phyloP scores from a whole-genome alignment of 2,797 vertebrate species.

The Antennarius maculatus region DNA sequence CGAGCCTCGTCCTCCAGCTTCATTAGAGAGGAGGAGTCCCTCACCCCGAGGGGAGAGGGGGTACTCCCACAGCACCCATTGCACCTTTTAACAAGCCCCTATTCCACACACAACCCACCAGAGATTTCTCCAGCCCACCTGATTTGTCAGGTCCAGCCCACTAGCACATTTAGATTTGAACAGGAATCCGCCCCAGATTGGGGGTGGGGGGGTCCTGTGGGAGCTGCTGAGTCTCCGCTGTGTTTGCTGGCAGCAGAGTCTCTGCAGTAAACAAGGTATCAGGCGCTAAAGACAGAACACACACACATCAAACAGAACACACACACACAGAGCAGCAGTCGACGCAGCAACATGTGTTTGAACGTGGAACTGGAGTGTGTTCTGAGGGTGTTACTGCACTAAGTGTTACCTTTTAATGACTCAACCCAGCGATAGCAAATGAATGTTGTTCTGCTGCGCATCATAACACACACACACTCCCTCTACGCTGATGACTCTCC shows the following conservation, averaged over 20 bases:
- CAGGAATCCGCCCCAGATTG: constrained; percentile 70
- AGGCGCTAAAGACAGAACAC: constrained; percentile 29
- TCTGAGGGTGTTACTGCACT: neutral
- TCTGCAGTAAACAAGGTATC: constrained; percentile 59
- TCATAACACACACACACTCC: neutral
- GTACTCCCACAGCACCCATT: constrained; percentile 75
- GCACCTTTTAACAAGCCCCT: constrained; percentile 82
- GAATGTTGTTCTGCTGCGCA: neutral
- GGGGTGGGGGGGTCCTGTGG: constrained; percentile 45
- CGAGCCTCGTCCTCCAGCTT: constrained; percentile 79
- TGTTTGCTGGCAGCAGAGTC: constrained; percentile 50
- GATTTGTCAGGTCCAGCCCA: constrained; percentile 75
- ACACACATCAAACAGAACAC: neutral
- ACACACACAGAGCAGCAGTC: constrained; percentile 9
- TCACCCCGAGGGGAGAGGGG: constrained; percentile 66
- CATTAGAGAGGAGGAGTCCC: constrained; percentile 79
- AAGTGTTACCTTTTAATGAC: constrained; percentile 21
- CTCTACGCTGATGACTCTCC: constrained; percentile 17
- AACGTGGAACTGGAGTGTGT: neutral
- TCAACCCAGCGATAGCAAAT: constrained; percentile 11
- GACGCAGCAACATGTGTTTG: constrained; percentile 10
- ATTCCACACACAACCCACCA: constrained; percentile 69
- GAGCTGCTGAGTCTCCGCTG: constrained; percentile 51
- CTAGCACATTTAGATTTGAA: constrained; percentile 68
- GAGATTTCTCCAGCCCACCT: constrained; percentile 68